Evolutionary conservation across 2,797 vertebrate genomes (phyloP), one percentile per base, ranked within the genome.

Genomic region (Sylvia borin): DNA sequence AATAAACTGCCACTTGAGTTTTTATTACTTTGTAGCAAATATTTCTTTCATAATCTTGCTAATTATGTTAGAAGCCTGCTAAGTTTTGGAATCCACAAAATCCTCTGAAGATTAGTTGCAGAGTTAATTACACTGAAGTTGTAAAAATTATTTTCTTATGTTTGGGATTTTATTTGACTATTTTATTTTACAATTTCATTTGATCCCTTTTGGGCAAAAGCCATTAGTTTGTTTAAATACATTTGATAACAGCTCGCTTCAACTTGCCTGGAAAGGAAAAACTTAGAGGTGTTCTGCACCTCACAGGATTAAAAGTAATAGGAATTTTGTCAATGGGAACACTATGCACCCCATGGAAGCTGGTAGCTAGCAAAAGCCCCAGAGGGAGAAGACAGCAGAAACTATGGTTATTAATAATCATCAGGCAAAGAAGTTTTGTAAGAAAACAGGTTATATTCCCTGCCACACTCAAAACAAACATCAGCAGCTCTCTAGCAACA

Each of bases 401-500:
- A 68, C 58, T 74, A 42, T 22, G 72, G 90, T 93, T 97, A 92
- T 90, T 92, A 92, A 95, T 95, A 96, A 88, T 83, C 68, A 83
- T 65, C 82, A 61, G 34, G 75, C 79, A 90, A 84, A 88, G 38
- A 4, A 86, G 62, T 93, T 94, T 62, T 91, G 40, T 84, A 95
- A 94, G 65, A 86, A 88, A 93, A 42, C 90, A 88, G 82, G 83
- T 92, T 95, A 51, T 78, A 92, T 91, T 93, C 83, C 76, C 36
- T 81, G 40, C 36, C 73, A 80, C 2, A 5, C 42, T 95, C 74
- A 96, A 80, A 95, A 95, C 93, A 95, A 96, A 97, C 58, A 95
- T 88, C 58, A 84, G 73, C 83, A 86, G 70, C 73, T 95, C 91
- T 92, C 85, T 95, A 95, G 93, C 91, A 93, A 93, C 92, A 80